Percentiles rank a stretch among this genome's conserved stretches.
These are phyloP conservation scores for Pardalotus punctatus DNA, from an alignment of 2,113 vertebrate genomes.

Conservation along the genomic window DNA sequence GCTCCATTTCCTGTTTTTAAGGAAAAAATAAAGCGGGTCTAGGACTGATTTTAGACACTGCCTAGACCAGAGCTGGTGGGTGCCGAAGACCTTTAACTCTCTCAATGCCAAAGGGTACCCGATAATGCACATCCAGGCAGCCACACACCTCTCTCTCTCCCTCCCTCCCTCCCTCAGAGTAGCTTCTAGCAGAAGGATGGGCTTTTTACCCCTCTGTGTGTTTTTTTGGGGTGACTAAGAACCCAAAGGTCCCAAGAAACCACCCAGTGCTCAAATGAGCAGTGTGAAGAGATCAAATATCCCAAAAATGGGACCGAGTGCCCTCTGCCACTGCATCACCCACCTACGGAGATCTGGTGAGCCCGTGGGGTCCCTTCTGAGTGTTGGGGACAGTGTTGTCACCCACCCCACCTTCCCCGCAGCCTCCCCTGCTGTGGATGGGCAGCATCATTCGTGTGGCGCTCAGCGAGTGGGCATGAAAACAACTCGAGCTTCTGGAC, in stretches of 20 bases:
- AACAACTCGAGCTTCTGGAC: background rate
- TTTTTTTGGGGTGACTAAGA: background rate
- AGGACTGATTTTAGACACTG: conserved; percentile 63
- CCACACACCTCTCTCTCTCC: background rate
- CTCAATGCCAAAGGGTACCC: background rate
- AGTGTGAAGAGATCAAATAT: background rate
- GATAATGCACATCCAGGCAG: rapidly evolving
- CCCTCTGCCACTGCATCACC: background rate
- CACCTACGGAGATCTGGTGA: background rate
- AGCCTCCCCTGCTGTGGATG: background rate
- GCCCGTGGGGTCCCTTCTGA: background rate
- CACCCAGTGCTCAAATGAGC: background rate
- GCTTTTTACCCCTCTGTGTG: background rate
- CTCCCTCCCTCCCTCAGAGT: background rate
- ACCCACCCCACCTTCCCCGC: background rate
- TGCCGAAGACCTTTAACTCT: conserved; percentile 68
- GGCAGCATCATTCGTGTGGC: background rate
- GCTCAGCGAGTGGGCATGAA: background rate
- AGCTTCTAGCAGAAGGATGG: background rate
- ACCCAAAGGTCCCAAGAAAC: background rate
- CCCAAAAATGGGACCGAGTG: background rate
- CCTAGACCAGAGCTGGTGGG: conserved; percentile 51
- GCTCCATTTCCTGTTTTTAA: conserved; percentile 78
- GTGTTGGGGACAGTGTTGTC: background rate
- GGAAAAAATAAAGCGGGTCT: conserved; percentile 64